Base-by-base conservation (phyloP, 1,140 invertebrate genomes). In the Gonatopus flavifemur region DNA sequence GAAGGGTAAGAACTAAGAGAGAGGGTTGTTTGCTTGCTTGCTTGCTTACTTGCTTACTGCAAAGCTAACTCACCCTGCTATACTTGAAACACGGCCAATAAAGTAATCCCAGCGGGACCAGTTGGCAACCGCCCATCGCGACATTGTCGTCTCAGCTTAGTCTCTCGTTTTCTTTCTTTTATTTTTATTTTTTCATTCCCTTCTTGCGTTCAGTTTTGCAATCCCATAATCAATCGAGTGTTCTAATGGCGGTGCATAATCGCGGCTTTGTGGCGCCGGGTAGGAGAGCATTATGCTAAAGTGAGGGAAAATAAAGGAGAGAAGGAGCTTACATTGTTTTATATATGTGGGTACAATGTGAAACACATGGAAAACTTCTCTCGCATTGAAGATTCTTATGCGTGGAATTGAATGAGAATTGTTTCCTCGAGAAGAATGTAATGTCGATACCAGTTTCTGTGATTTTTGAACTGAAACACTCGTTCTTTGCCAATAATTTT, bases 61-160 rank as follows among this genome's bases (percentile, higher is more conserved):
- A 38, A 22, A 44, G 25, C 35, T 43, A 39, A 54, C 51, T 50
- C 62, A 58, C 52, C 52, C n/a, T n/a, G n/a, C n/a, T n/a, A n/a
- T 58, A 58, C 57, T 63, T 61, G 59, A 65, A 58, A 64, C 57
- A 65, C 53, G 35, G 57, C 48, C 60, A 57, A 65, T 67, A 57
- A 67, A 64, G 54, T 44, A 44, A 64, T 66, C 70, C 32, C 74
- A 76, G 72, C 71, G 58, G 70, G 72, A 76, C 65, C 70, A 72
- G 70, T 77, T 77, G 70, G 73, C 64, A 72, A 69, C 73, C 72
- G 64, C 74, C 73, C 65, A 75, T 74, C 66, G 70, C 45, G 73
- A 69, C 61, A 74, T 76, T 76, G 72, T 74, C 49, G 60, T 58
- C n/a, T n/a, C n/a, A n/a, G n/a, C n/a, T n/a, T n/a, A n/a, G n/a